Evolutionary conservation across 53 echinoderm and acorn worm species (phyloP).

Genomic region (Antedon mediterranea): DNA sequence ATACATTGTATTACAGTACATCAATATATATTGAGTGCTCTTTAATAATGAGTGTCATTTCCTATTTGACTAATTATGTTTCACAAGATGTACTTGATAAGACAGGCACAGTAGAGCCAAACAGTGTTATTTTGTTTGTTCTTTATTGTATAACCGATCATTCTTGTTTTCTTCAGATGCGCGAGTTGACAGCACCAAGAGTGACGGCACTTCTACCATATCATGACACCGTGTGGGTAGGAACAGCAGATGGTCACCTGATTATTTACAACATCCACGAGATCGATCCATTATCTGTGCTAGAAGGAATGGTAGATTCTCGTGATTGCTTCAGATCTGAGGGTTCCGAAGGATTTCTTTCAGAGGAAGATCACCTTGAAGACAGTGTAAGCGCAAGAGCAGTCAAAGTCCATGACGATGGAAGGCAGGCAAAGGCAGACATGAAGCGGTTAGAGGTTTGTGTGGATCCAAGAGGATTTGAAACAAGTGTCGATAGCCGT

Average conservation of each 20-base stretch:
- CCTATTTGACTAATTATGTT: no score
- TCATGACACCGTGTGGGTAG: conserved; percentile 74
- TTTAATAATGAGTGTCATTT: no score
- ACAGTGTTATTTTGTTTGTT: no score
- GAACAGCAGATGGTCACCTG: conserved; percentile 68
- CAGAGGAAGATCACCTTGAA: background rate
- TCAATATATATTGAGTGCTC: no score
- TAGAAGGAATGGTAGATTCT: background rate
- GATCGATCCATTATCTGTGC: conserved; percentile 1
- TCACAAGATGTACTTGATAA: no score
- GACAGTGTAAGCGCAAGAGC: background rate
- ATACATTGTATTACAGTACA: no score
- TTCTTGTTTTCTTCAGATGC: background rate
- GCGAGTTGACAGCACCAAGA: conserved; percentile 13
- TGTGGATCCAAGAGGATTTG: background rate
- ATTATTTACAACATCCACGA: conserved; percentile 49
- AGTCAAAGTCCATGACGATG: background rate
- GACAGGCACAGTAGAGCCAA: no score
- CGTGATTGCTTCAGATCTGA: background rate
- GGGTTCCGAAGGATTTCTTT: background rate
- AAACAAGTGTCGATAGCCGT: background rate
- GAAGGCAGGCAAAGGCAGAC: background rate
- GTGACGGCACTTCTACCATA: conserved; percentile 65
- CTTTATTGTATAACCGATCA: background rate
- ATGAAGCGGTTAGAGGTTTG: background rate